Evolutionary conservation across 1,140 invertebrate genomes (phyloP).

Genomic region (Choristoneura fumiferana): DNA sequence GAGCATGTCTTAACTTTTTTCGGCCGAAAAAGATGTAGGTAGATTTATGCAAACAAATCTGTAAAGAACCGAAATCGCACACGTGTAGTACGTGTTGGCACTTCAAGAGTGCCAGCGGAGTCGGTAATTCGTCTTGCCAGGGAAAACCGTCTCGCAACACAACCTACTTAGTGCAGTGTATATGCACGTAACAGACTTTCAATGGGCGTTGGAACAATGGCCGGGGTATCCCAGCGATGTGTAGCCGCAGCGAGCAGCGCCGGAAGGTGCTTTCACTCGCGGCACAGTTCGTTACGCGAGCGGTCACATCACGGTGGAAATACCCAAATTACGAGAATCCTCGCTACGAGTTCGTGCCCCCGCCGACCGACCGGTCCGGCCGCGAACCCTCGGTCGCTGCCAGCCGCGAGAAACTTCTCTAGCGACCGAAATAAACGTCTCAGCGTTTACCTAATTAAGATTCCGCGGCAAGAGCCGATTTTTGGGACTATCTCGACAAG

Average conservation of each 20-base stretch:
- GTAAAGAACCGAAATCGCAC: too few relatives aligned
- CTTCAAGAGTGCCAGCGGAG: too few relatives aligned
- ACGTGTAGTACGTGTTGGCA: too few relatives aligned
- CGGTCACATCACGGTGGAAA: conserved; percentile 18
- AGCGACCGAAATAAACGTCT: too few relatives aligned
- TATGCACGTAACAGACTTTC: conserved; percentile 3
- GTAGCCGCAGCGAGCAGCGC: conserved; percentile 8
- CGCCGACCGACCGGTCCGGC: not conserved
- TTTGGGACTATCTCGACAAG: conserved; percentile 5
- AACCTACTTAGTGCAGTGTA: conserved; percentile 10
- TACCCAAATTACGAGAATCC: conserved; percentile 13
- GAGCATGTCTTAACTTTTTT: too few relatives aligned
- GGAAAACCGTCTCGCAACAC: conserved; percentile 14
- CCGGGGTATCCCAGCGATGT: conserved; percentile 6
- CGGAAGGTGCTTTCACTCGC: conserved; percentile 22
- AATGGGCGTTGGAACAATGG: conserved; percentile 8
- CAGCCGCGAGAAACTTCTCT: too few relatives aligned
- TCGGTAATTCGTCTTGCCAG: not conserved
- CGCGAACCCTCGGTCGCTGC: too few relatives aligned
- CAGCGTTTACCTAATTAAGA: conserved; percentile 4
- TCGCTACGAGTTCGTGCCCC: not conserved
- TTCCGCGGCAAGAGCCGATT: not conserved
- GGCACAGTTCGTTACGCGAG: conserved; percentile 19
- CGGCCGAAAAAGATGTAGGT: too few relatives aligned
- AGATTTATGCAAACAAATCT: too few relatives aligned